Evolutionary conservation across 2,888 invertebrate genomes (phyloP).

Genomic region (Zygogramma bicolorata): DNA sequence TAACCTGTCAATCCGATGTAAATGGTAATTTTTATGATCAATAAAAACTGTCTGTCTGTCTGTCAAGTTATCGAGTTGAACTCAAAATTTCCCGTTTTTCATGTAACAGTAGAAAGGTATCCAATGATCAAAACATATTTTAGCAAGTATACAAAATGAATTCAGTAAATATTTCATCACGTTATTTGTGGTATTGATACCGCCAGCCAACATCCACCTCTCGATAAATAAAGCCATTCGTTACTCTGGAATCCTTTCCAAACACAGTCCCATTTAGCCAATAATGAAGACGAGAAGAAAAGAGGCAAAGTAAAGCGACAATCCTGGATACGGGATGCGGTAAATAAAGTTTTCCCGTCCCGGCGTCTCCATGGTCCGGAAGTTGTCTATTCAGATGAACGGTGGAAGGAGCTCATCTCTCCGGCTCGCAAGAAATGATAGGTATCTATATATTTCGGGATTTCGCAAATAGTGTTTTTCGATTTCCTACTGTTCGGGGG

Average conservation of each 20-base stretch:
- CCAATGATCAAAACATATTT: too few relatives aligned
- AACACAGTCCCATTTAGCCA: background rate
- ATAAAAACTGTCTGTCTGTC: too few relatives aligned
- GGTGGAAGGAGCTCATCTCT: constrained; percentile 47
- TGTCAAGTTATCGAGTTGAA: too few relatives aligned
- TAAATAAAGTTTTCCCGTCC: constrained; percentile 65
- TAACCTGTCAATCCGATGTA: too few relatives aligned
- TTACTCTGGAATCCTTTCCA: constrained; percentile 13
- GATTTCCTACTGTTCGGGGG: constrained; percentile 36
- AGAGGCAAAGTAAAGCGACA: background rate
- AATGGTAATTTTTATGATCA: too few relatives aligned
- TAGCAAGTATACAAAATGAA: too few relatives aligned
- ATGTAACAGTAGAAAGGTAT: too few relatives aligned
- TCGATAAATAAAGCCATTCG: constrained; percentile 2
- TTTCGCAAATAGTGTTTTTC: constrained; percentile 44
- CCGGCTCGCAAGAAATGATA: constrained; percentile 41
- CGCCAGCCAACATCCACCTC: background rate
- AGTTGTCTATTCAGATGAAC: constrained; percentile 64
- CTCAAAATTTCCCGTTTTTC: too few relatives aligned
- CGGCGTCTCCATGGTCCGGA: constrained; percentile 63
- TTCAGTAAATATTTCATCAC: too few relatives aligned
- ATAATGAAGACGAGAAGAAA: constrained; percentile 17
- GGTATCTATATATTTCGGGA: constrained; percentile 44
- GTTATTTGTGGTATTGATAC: too few relatives aligned
- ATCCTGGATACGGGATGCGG: constrained; percentile 51